Conservation (phyloP, 2,888 invertebrate species). For the Phanerotoma sp. region DNA sequence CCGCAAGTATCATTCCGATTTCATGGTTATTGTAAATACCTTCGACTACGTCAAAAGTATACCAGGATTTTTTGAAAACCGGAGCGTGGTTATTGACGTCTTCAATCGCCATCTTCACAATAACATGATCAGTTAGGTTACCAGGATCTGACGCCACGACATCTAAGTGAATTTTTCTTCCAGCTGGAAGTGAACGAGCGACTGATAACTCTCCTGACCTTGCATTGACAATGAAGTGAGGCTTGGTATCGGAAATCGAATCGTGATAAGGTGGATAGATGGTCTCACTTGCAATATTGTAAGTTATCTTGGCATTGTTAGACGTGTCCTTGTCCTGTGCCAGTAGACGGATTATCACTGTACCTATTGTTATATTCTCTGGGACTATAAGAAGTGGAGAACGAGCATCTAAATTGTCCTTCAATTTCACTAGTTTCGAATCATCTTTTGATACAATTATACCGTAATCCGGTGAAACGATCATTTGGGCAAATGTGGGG, state of each 20-base stretch:
- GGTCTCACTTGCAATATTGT: conserved; percentile 61
- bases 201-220: conserved; percentile 74
- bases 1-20: conserved; percentile 75
- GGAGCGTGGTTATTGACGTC: conserved; percentile 86
- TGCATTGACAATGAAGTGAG: conserved; percentile 76
- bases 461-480: conserved; percentile 69
- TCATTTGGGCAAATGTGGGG: conserved; percentile 71
- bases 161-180: conserved; percentile 74
- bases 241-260: conserved; percentile 58
- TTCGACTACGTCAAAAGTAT: conserved; percentile 80
- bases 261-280: conserved; percentile 54
- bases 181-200: conserved; percentile 71
- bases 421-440: conserved; percentile 48
- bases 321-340: conserved; percentile 75
- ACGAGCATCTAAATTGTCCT: conserved; percentile 34
- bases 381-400: conserved; percentile 70
- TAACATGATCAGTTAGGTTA: conserved; percentile 70
- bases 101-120: conserved; percentile 70
- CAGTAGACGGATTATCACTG: conserved; percentile 68
- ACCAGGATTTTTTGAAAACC: conserved; percentile 79
- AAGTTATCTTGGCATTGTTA: conserved; percentile 70
- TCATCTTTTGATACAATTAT: conserved; percentile 66
- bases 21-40: conserved; percentile 71
- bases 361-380: conserved; percentile 72
- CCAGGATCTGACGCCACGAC: conserved; percentile 77